Evolutionary conservation across 2,113 vertebrate species (phyloP).

Genomic region (Pelobates fuscus): DNA sequence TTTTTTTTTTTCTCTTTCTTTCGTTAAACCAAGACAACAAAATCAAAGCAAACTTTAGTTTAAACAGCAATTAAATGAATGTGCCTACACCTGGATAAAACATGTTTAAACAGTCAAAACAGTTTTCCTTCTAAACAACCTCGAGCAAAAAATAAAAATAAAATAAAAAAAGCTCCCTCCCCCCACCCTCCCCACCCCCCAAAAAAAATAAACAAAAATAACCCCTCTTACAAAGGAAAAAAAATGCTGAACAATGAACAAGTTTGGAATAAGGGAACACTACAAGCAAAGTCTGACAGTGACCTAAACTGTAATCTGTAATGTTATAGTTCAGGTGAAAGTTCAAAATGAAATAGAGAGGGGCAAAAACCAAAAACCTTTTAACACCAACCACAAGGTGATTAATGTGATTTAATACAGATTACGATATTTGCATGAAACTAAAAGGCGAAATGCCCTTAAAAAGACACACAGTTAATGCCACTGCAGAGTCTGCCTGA

Average conservation of each 20-base stretch:
- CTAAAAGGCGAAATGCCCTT: slow-evolving; percentile 50
- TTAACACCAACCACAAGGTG: slow-evolving; percentile 58
- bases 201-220: no score
- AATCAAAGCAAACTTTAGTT: slow-evolving; percentile 65
- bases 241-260: slow-evolving; percentile 66
- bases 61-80: slow-evolving; percentile 80
- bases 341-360: slow-evolving; percentile 36
- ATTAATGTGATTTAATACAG: slow-evolving; percentile 1
- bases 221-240: no score
- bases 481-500: slow-evolving; percentile 65
- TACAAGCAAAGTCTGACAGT: slow-evolving; percentile 61
- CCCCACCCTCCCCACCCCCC: no score
- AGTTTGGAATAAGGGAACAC: slow-evolving; percentile 62
- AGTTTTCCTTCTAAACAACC: slow-evolving; percentile 69
- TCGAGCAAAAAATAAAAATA: slow-evolving; percentile 66
- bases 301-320: slow-evolving; percentile 58
- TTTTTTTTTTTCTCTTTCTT: slow-evolving; percentile 43
- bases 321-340: slow-evolving; percentile 56
- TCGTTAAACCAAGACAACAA: slow-evolving; percentile 71
- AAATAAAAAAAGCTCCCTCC: not conserved
- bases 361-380: slow-evolving; percentile 10
- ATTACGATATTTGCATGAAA: slow-evolving; percentile 4
- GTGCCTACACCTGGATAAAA: slow-evolving; percentile 79
- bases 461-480: slow-evolving; percentile 51
- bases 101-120: slow-evolving; percentile 74